Percentiles rank a stretch among this genome's conserved stretches.
phyloP scores from a whole-genome alignment of 2,888 invertebrate genomes.

The Lordiphosa fenestrarum region DNA sequence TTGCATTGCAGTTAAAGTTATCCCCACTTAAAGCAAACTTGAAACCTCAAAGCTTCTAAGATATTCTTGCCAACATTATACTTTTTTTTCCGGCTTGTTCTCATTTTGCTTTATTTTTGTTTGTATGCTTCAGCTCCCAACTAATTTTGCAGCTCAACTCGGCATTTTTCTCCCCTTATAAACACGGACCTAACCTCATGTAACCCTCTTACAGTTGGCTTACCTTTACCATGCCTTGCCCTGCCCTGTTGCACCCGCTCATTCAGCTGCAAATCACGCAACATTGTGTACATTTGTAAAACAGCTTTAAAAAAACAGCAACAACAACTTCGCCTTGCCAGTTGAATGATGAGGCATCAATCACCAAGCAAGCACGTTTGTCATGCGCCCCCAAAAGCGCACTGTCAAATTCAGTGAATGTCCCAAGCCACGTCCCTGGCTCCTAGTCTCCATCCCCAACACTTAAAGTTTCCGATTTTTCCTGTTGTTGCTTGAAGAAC shows the following conservation, averaged over 20 bases:
- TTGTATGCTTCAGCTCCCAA: too few species aligned
- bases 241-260: constrained; percentile 36
- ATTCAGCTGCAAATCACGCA: constrained; percentile 74
- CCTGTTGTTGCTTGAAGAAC: constrained; percentile 24
- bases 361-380: constrained; percentile 61
- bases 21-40: too few species aligned
- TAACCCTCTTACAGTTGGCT: constrained; percentile 14
- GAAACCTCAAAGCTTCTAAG: too few species aligned
- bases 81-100: too few species aligned
- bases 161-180: constrained; percentile 6
- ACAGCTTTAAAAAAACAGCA: constrained; percentile 52
- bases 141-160: too few species aligned
- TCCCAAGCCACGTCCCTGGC: constrained; percentile 28
- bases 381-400: constrained; percentile 55
- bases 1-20: too few species aligned
- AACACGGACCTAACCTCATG: constrained; percentile 2
- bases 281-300: constrained; percentile 74
- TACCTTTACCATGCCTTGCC: neutral
- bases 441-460: constrained; percentile 15
- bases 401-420: constrained; percentile 64
- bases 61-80: too few species aligned
- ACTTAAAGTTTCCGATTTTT: constrained; percentile 62
- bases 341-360: constrained; percentile 70
- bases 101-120: too few species aligned
- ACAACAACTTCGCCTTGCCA: constrained; percentile 40